phyloP scores from a whole-genome alignment of 2,888 invertebrate genomes.

The Tubulanus polymorphus region DNA sequence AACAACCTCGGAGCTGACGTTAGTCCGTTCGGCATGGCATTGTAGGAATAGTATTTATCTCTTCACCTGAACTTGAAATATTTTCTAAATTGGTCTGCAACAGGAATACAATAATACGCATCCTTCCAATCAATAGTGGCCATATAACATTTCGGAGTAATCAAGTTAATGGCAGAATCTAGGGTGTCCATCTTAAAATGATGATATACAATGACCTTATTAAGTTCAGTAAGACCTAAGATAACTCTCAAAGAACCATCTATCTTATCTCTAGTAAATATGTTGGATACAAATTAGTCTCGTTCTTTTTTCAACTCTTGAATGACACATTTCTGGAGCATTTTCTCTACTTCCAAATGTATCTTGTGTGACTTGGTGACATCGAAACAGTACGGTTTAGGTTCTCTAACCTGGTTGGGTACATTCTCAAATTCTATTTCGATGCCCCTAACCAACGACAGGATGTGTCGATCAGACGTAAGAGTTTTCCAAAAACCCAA shows the following conservation, averaged over 20 bases:
- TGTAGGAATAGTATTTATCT: slow-evolving; percentile 12
- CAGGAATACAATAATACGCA: slow-evolving; percentile 20
- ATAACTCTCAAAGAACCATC: slow-evolving; percentile 8
- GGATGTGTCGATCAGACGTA: background rate
- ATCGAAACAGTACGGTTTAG: background rate
- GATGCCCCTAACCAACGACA: background rate
- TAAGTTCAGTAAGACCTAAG: slow-evolving; percentile 7
- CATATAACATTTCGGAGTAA: slow-evolving; percentile 17
- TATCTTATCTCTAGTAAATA: slow-evolving; percentile 9
- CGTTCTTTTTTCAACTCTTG: background rate
- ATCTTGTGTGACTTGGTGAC: background rate
- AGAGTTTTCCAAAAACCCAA: background rate
- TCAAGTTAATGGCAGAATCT: slow-evolving; percentile 12
- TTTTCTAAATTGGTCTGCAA: slow-evolving; percentile 10
- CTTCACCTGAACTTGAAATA: slow-evolving; percentile 20
- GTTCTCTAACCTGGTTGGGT: background rate
- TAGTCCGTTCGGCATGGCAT: slow-evolving; percentile 19
- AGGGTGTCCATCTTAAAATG: slow-evolving; percentile 20
- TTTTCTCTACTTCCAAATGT: background rate
- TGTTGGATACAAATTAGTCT: slow-evolving; percentile 6
- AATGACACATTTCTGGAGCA: slow-evolving; percentile 3
- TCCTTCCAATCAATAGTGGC: slow-evolving; percentile 17
- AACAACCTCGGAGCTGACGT: slow-evolving; percentile 18
- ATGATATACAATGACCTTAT: slow-evolving; percentile 8
- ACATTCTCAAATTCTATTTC: background rate